phyloP scores from a whole-genome alignment of 2,888 invertebrate genomes.

The Spodoptera picta region DNA sequence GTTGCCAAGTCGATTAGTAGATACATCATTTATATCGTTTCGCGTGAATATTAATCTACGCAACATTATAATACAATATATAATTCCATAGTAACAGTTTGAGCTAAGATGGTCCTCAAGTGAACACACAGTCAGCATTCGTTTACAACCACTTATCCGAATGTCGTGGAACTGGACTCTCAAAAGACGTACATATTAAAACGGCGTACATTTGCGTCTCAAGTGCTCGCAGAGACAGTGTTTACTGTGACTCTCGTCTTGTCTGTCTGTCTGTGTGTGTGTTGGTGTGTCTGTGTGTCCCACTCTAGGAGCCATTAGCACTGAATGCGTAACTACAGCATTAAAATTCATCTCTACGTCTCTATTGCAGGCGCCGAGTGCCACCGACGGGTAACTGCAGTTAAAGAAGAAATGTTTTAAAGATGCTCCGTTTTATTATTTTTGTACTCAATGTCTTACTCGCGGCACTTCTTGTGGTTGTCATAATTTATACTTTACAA shows the following conservation, averaged over 20 bases:
- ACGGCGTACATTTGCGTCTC: conserved; percentile 40
- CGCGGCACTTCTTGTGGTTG: too few species aligned
- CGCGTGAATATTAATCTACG: too few species aligned
- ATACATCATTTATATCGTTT: too few species aligned
- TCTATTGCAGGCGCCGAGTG: conserved; percentile 51
- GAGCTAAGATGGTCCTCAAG: too few species aligned
- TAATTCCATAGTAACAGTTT: too few species aligned
- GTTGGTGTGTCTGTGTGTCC: conserved; percentile 50
- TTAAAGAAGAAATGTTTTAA: conserved; percentile 32
- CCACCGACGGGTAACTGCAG: conserved; percentile 37
- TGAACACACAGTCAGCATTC: too few species aligned
- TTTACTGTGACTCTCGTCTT: conserved; percentile 42
- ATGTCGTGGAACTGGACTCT: conserved; percentile 29
- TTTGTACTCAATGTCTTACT: conserved; percentile 1
- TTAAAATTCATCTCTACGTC: conserved; percentile 71
- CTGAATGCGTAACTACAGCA: conserved; percentile 67
- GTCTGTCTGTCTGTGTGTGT: conserved; percentile 19
- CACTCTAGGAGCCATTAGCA: conserved; percentile 72
- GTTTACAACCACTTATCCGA: conserved; percentile 6
- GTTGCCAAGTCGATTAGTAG: too few species aligned
- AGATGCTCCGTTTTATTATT: conserved; percentile 18
- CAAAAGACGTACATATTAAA: conserved; percentile 44
- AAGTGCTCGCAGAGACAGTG: conserved; percentile 35
- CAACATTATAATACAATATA: too few species aligned
- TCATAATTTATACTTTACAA: too few species aligned